Evolutionary conservation across 2,888 invertebrate species (phyloP), one percentile per base, ranked within the genome.

Genomic region (Axea sp.): DNA sequence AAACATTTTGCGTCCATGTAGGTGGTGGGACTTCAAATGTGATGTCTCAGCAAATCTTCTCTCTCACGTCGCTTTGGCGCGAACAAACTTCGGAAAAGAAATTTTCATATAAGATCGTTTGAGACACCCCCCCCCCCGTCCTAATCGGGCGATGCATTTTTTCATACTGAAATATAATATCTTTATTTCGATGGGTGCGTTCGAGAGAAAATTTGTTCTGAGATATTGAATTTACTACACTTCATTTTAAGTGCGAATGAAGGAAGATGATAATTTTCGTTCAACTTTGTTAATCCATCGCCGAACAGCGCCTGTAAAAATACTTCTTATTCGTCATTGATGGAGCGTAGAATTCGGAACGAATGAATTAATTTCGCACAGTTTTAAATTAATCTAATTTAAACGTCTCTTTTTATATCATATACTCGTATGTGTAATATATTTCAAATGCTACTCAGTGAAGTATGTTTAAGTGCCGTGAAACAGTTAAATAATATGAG

Each of bases 401-500:
- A 9, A 19, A 33, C 35, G 45, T 62, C 22, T 17, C 31, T 30
- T 49, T 62, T 71, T 49, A 41, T 57, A 57, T 49, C 37, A 49
- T 71, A 71, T 62, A 71, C 11, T 49, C 22, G 57, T 64, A 57
- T 39, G 72, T 51, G 49, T 59, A 65, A 53, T 60, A 64, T 62
- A 60, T 71, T 49, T 71, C 55, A 24, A 67, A 53, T 22, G 71
- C 71, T 75, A 75, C 67, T 71, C 67, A 45, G 60, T 72, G 71
- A 71, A 60, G 69, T 75, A 71, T 39, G 57, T 45, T 59, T 45
- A 67, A 72, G 75, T 75, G 71, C 67, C 62, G 64, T 72, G 67
- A 71, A 75, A 60, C 62, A 62, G 55, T 67, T 64, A 75, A 75
- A 72, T 68, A 75, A 75, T 75, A 75, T 31, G 55, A 69, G 69